phyloP scores from a whole-genome alignment of 2,113 vertebrate species.

The Otolemur garnettii region DNA sequence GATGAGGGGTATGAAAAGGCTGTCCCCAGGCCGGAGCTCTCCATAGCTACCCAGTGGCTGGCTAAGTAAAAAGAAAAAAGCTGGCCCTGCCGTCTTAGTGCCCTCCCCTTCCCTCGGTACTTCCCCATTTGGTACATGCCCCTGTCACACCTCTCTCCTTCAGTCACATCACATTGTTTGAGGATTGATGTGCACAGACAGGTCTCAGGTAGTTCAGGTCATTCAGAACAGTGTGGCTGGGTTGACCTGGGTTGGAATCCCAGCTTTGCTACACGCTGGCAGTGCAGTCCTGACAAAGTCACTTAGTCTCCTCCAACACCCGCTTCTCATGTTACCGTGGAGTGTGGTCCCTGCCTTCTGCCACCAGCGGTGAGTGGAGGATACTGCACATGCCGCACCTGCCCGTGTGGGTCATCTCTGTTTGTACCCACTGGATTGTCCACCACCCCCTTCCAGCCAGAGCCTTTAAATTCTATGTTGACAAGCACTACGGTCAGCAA shows the following conservation, averaged over 20 bases:
- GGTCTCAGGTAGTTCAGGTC: accelerated
- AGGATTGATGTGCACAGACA: not conserved
- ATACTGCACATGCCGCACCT: not conserved
- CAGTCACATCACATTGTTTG: not conserved
- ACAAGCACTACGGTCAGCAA: not conserved
- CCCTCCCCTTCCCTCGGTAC: not conserved
- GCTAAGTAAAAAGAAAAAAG: no score
- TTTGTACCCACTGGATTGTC: not conserved
- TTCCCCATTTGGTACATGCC: not conserved
- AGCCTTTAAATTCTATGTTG: not conserved
- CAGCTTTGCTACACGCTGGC: not conserved
- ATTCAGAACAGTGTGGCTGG: not conserved
- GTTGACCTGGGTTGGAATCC: not conserved
- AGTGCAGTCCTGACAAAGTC: not conserved
- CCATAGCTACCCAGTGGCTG: no score
- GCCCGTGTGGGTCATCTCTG: accelerated
- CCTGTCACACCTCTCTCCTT: no score
- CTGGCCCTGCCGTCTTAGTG: no score
- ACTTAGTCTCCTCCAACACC: not conserved
- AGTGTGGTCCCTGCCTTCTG: not conserved
- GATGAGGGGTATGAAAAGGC: not conserved
- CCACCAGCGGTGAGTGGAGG: not conserved
- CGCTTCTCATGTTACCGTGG: not conserved
- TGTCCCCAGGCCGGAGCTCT: no score
- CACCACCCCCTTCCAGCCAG: not conserved